A percentile compares a stretch with the other conserved stretches of the same genome.
phyloP scores from a whole-genome alignment of 2,797 vertebrate genomes.

The Kryptolebias ocellatus region DNA sequence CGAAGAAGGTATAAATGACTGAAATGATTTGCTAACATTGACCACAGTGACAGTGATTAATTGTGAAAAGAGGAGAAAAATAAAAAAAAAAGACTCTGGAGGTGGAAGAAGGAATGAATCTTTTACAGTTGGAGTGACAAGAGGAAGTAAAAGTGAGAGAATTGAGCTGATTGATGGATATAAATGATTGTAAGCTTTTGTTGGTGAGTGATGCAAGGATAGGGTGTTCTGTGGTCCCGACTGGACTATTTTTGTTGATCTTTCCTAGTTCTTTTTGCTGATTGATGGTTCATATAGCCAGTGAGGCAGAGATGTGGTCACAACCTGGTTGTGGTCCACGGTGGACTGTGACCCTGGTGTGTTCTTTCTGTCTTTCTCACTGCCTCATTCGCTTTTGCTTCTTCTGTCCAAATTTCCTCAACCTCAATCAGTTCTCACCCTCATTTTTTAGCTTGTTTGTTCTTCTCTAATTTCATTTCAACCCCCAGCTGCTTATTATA shows the following conservation, averaged over 20 bases:
- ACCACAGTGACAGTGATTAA: slow-evolving; percentile 46
- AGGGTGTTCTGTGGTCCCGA: slow-evolving; percentile 55
- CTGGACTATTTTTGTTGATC: slow-evolving; percentile 70
- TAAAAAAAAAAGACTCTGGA: slow-evolving; percentile 20
- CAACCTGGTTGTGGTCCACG: slow-evolving; percentile 52
- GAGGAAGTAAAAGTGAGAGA: slow-evolving; percentile 66
- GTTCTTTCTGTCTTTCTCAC: slow-evolving; percentile 56
- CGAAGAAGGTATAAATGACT: slow-evolving; percentile 59
- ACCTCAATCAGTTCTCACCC: slow-evolving; percentile 34
- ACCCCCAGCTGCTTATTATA: slow-evolving; percentile 2
- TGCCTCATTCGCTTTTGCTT: slow-evolving; percentile 61
- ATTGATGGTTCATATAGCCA: slow-evolving; percentile 69
- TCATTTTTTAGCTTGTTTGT: slow-evolving; percentile 11
- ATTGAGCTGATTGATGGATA: slow-evolving; percentile 64
- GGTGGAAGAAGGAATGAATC: slow-evolving; percentile 38
- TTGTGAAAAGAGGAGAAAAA: slow-evolving; percentile 46
- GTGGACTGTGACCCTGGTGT: slow-evolving; percentile 40
- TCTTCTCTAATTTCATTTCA: slow-evolving; percentile 1
- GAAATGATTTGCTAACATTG: slow-evolving; percentile 50
- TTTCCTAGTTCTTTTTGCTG: slow-evolving; percentile 71
- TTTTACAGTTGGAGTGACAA: slow-evolving; percentile 36
- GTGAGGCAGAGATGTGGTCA: slow-evolving; percentile 72
- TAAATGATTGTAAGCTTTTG: slow-evolving; percentile 48
- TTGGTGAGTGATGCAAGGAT: slow-evolving; percentile 66
- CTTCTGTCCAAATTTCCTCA: slow-evolving; percentile 46